Evolutionary conservation across 2,797 vertebrate species (phyloP), one percentile per base, ranked within the genome.

Genomic region (Acipenser oxyrinchus): DNA sequence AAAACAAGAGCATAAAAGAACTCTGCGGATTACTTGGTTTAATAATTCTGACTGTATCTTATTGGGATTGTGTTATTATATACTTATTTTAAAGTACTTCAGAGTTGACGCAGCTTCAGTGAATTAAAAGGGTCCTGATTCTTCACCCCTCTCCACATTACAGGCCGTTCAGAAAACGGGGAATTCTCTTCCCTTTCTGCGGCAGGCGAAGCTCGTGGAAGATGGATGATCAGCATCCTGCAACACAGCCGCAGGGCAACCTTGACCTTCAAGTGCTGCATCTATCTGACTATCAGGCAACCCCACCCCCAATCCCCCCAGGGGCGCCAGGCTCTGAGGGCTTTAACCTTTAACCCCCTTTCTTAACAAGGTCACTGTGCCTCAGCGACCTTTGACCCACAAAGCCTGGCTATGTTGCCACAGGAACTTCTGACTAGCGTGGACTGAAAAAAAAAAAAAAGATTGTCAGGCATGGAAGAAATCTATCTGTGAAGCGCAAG

Each of bases 251-350:
- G 62, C 70, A 68, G 61, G 66, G 61, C 77, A 84, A 89, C 88
- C 88, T 88, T 91, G 88, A 91, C 88, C 89, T 91, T 89, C 88
- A 89, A 90, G 88, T 86, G 88, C 86, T 88, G 87, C 90, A 84
- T 18, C 15, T 18, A 18, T 18, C 15, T 1, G 15, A 18, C 15
- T 18, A 18, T 18, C 1, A 18, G 15, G 15, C 23, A 37, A 70
- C 73, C 77, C 84, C 84, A n/a, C 85, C 84, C 79, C 82, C 73
- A 87, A 71, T 55, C 63, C 64, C 78, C 83, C 78, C 75, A 76
- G 77, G 83, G 85, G 89, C 90, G 87, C 90, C 87, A 90, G 84
- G 82, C 82, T 81, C 83, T 88, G 84, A 85, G 86, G 75, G 82
- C 87, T 86, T 87, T 91, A 87, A 90, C 89, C 89, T 81, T 83